A percentile compares a stretch with the other conserved stretches of the same genome.
Evolutionary conservation across 2,113 vertebrate genomes (phyloP).

Genomic region (Alethe diademata): DNA sequence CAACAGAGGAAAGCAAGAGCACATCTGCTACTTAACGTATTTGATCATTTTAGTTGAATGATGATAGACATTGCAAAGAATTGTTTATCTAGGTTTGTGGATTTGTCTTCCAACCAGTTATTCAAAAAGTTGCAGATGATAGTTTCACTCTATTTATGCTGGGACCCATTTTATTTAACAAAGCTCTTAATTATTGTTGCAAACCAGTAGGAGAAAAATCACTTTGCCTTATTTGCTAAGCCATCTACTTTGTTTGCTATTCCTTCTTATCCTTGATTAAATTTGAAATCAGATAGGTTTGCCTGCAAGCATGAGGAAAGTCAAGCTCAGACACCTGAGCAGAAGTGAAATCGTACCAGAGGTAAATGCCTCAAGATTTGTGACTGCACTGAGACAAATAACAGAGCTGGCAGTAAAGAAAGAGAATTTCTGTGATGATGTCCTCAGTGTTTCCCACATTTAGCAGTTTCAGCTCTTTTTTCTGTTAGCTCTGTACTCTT

Average conservation of each 20-base stretch:
- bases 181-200: constrained; percentile 32
- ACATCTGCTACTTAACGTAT: constrained; percentile 46
- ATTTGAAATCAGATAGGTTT: not conserved
- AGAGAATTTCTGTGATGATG: not conserved
- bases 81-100: constrained; percentile 25
- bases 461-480: not conserved
- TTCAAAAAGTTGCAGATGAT: not conserved
- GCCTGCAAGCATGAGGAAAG: not conserved
- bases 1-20: constrained; percentile 16
- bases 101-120: constrained; percentile 28
- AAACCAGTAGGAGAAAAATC: not conserved
- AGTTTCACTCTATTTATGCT: constrained; percentile 6
- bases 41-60: constrained; percentile 52
- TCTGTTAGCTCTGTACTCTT: not conserved
- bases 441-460: not conserved
- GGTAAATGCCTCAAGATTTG: not conserved
- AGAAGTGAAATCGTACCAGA: not conserved
- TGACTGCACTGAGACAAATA: not conserved
- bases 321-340: not conserved
- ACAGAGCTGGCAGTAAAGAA: not conserved
- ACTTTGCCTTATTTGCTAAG: not conserved
- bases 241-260: not conserved
- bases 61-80: constrained; percentile 28
- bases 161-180: not conserved
- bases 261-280: constrained; percentile 21